Evolutionary conservation across 2,113 vertebrate species (phyloP).

Genomic region (Sinocyclocheilus grahami): DNA sequence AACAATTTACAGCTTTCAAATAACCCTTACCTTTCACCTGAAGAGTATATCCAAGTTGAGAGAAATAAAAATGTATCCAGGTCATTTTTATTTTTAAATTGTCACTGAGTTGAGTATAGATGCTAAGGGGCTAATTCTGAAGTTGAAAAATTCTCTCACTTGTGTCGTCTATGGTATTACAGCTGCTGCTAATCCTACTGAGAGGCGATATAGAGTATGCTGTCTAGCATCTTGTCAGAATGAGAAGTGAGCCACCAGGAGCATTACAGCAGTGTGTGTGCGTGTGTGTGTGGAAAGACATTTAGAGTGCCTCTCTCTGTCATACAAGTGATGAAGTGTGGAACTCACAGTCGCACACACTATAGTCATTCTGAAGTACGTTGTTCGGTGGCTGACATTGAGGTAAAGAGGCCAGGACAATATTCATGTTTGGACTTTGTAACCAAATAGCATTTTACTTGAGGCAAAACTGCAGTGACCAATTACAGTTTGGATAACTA

Average conservation of each 20-base stretch:
- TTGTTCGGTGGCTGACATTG: conserved; percentile 42
- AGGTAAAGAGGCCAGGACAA: conserved; percentile 1
- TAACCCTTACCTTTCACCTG: too few species aligned
- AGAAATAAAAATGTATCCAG: conserved; percentile 22
- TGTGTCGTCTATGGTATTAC: conserved; percentile 29
- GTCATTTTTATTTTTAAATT: conserved; percentile 31
- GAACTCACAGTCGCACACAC: conserved; percentile 43
- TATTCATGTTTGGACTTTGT: conserved; percentile 19
- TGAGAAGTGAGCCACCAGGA: conserved; percentile 43
- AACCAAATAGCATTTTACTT: conserved; percentile 40
- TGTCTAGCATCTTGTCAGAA: conserved; percentile 43
- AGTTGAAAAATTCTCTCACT: conserved; percentile 31
- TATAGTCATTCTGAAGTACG: conserved; percentile 23
- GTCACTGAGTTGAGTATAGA: conserved; percentile 31
- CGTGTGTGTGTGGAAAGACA: conserved; percentile 40
- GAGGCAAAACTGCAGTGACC: conserved; percentile 42
- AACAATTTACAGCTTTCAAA: too few species aligned
- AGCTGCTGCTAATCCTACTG: conserved; percentile 37
- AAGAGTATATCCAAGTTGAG: neutral
- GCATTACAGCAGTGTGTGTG: neutral
- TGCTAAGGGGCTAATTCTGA: conserved; percentile 42
- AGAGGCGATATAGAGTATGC: conserved; percentile 50
- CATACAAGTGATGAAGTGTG: conserved; percentile 54
- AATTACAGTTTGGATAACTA: conserved; percentile 42
- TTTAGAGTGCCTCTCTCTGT: conserved; percentile 50